A percentile compares a stretch with the other conserved stretches of the same genome.
phyloP scores from a whole-genome alignment of 35 echinoderm and acorn worm genomes.

The Lytechinus pictus region DNA sequence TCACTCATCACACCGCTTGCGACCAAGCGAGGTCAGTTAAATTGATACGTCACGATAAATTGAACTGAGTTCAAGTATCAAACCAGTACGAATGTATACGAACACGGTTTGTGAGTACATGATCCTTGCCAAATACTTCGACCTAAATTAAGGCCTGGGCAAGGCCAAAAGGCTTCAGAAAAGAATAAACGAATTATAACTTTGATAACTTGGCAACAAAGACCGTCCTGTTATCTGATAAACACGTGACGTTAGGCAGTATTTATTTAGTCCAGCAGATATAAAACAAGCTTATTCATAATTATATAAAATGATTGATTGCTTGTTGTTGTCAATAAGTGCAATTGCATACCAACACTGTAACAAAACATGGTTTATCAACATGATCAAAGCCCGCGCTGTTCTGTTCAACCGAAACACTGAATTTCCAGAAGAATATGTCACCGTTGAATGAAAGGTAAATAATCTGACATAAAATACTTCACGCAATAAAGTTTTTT shows the following conservation, averaged over 20 bases:
- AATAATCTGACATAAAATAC: too few relatives aligned
- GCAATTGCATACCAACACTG: not conserved
- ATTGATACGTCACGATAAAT: not conserved
- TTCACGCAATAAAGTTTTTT: too few relatives aligned
- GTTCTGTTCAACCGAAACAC: not conserved
- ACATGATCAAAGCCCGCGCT: not conserved
- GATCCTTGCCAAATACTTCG: not conserved
- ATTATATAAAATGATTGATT: not conserved
- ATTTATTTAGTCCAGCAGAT: not conserved
- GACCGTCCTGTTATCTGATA: not conserved
- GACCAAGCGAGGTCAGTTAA: not conserved
- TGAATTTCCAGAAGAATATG: too few relatives aligned
- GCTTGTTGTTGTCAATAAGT: not conserved
- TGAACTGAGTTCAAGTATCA: not conserved
- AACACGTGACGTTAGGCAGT: not conserved
- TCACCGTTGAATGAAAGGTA: too few relatives aligned
- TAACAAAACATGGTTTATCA: conserved; percentile 6
- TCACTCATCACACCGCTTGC: not conserved
- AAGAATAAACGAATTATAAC: not conserved
- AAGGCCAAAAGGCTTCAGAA: not conserved
- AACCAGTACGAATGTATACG: not conserved
- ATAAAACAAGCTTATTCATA: not conserved
- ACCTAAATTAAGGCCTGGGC: not conserved
- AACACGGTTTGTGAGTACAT: too few relatives aligned
- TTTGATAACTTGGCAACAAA: not conserved